Evolutionary conservation across 92 coral and sea anemone genomes (phyloP).

Genomic region (Palythoa heliodiscus): DNA sequence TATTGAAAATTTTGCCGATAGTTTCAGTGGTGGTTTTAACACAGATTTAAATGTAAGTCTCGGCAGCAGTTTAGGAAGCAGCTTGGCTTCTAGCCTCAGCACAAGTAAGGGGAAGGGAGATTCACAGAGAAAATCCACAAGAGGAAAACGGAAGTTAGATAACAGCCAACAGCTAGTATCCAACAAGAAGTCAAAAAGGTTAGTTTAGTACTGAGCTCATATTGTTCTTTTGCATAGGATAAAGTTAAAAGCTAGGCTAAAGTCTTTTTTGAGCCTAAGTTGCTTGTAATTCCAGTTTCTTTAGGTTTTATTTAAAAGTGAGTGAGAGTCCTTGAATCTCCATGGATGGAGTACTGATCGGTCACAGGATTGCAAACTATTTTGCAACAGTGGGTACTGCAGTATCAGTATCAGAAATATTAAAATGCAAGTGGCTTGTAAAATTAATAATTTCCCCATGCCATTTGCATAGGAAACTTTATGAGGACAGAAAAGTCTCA

Average conservation of each 20-base stretch:
- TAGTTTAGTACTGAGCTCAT: neutral
- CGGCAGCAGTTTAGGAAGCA: slow-evolving; percentile 65
- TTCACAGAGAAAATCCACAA: slow-evolving; percentile 69
- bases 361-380: too few species aligned
- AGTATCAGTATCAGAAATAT: too few species aligned
- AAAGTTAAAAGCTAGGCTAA: neutral
- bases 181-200: slow-evolving; percentile 95
- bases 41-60: slow-evolving; percentile 52
- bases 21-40: slow-evolving; percentile 30
- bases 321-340: too few species aligned
- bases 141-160: slow-evolving; percentile 94
- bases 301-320: too few species aligned
- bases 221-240: neutral
- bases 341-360: too few species aligned
- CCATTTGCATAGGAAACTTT: too few species aligned
- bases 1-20: slow-evolving; percentile 28
- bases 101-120: slow-evolving; percentile 76
- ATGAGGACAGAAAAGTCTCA: too few species aligned
- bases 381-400: too few species aligned
- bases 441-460: too few species aligned
- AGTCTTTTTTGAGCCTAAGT: neutral
- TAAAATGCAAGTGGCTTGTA: too few species aligned
- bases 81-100: slow-evolving; percentile 60
- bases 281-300: too few species aligned
- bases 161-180: slow-evolving; percentile 90